Evolutionary conservation across 2,888 invertebrate genomes (phyloP), one percentile per base, ranked within the genome.

Genomic region (Scaptomyza parva): DNA sequence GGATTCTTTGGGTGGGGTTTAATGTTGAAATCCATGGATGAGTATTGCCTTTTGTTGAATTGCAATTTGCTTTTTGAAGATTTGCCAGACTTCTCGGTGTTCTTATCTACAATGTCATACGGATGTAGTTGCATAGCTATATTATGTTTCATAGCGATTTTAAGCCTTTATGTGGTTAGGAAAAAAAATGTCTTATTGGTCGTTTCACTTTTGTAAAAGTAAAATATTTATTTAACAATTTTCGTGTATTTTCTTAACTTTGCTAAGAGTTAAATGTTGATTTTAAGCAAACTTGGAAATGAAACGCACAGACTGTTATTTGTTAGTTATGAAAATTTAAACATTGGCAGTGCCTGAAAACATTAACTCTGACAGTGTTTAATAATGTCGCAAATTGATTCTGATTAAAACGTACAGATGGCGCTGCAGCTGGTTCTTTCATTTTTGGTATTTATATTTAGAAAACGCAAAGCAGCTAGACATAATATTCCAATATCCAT

Each of bases 111-210:
- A 1, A 50, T 51, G 17, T 57, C 59, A 39, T 44, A 54, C 2
- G 43, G 70, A 12, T 47, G 45, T 7, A 40, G 26, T 47, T 37
- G 45, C 3, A 43, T 33, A 9, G 14, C 7, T 47, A 52, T 66
- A 11, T 45, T 63, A 9, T 65, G 70, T 53, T 79, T 84, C 47
- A 64, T 70, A 28, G 52, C 73, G 28, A 30, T n/a, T 12, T 57
- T 2, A 48, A 17, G 2, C 12, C 51, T n/a, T 37, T 26, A n/a
- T 50, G 37, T 48, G 18, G 51, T 62, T 12, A 9, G 6, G 35
- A 43, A 45, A 43, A 54, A 37, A 40, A 54, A 47, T 14, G 14
- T 44, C 28, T 57, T 40, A 17, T n/a, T 50, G 26, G 12, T 51
- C 54, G 14, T 43, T 43, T 51, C 18, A 65, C 47, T 43, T 54